These are phyloP conservation scores for Dendrocincla tyrannina DNA, from an alignment of 2,797 vertebrate genomes.

Conservation along the genomic window DNA sequence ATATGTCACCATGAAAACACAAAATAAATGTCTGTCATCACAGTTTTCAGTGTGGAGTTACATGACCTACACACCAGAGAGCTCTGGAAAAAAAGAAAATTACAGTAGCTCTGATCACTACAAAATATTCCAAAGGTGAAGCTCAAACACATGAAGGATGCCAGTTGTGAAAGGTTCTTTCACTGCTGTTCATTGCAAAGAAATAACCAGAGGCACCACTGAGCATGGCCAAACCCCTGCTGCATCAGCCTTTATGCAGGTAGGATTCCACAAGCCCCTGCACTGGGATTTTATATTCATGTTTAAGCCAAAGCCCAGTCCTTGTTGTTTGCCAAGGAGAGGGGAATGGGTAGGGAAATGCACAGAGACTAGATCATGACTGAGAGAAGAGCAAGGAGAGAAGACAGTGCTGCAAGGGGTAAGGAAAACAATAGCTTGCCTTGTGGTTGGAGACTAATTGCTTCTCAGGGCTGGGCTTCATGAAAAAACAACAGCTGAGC, in stretches of 20 bases:
- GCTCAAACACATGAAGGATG: not conserved
- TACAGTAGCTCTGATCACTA: not conserved
- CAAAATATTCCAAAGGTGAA: not conserved
- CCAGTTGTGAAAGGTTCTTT: not conserved
- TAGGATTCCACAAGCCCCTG: not conserved
- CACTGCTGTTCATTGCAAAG: not conserved
- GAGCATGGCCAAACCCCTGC: not conserved
- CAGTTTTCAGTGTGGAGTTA: not conserved
- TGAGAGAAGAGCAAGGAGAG: not conserved
- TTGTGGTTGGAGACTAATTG: not conserved
- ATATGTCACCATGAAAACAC: not conserved
- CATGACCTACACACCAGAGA: not conserved
- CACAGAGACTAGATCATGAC: not conserved
- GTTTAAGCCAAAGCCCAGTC: not conserved
- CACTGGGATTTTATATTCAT: not conserved
- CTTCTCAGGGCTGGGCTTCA: not conserved
- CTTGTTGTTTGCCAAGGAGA: not conserved
- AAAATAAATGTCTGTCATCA: not conserved
- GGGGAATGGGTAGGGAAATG: not conserved
- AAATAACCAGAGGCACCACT: not conserved
- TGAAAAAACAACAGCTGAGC: not conserved
- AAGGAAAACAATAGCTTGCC: not conserved
- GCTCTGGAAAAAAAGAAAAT: not conserved
- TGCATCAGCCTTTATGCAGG: not conserved
- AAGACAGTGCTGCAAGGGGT: not conserved